Evolutionary conservation across 2,113 vertebrate species (phyloP), one percentile per base, ranked within the genome.

Genomic region (Ochotona curzoniae): DNA sequence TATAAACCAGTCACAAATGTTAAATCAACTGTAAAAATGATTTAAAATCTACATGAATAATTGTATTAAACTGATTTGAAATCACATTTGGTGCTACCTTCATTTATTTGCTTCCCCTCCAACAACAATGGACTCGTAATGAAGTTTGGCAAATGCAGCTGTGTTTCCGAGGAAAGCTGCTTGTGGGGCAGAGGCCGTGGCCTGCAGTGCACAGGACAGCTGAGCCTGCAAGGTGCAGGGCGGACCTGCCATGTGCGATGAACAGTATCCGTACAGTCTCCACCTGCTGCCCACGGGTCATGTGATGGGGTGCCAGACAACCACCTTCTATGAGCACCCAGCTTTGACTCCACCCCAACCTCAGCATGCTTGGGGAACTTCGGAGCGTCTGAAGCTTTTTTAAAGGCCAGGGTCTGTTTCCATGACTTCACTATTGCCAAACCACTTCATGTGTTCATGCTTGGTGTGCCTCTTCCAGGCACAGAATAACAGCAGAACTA

Each of bases 41-140:
- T 98, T 98, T 98, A 97, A 98, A 97, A 98, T 98, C 97, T 98
- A 98, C 98, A 98, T 96, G 97, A 97, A 96, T 97, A 98, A 98
- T 98, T 98, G 97, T 97, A 97, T 98, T 98, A 98, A 97, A 97
- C 97, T 97, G 98, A 98, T 98, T 98, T 98, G 98, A 98, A 98
- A 97, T 98, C 97, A 96, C 82, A 96, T 98, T 97, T 96, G 96
- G 81, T 92, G 93, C 96, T 94, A 97, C 98, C 97, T 97, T 98
- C 97, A 96, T 97, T 98, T 98, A 98, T 98, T 98, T 98, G 97
- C 97, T 54, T 67, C 87, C 90, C 97, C 97, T 98, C 96, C 97
- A 96, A 97, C 96, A 97, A 96, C 96, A 94, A 80, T 93, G 88
- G 94, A 71, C 93, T 96, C 97, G 83, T 94, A 97, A 96, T 93